Percentiles rank a stretch among this genome's conserved stretches.
Conservation (phyloP, 2,888 invertebrate genomes). For the Drosophila borealis region DNA sequence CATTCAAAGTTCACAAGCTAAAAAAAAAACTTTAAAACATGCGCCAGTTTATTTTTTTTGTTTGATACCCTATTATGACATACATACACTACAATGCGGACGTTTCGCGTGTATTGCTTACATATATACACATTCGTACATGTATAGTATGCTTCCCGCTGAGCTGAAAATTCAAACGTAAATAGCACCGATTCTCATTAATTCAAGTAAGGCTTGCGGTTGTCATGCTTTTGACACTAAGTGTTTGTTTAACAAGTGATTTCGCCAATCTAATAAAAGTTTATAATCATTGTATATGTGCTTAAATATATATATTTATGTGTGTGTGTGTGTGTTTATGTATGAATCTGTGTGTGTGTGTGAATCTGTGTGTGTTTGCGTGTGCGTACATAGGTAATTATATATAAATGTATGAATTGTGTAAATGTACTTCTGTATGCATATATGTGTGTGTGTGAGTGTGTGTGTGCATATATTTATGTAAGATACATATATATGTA, state of each 20-base stretch:
- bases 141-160: not conserved
- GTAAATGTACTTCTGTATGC: not conserved
- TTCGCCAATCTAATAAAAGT: not conserved
- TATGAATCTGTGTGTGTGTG: not conserved
- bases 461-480: too few relatives aligned
- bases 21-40: not conserved
- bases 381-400: not conserved
- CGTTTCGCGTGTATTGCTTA: too few relatives aligned
- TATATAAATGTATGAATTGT: not conserved
- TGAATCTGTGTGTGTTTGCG: not conserved
- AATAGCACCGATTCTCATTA: not conserved
- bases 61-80: constrained; percentile 5
- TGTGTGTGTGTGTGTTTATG: not conserved
- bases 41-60: constrained; percentile 2
- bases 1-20: constrained; percentile 10
- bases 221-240: not conserved
- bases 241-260: too few relatives aligned
- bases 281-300: not conserved
- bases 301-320: not conserved
- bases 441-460: not conserved
- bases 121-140: too few relatives aligned
- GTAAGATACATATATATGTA: too few relatives aligned
- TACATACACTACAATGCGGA: too few relatives aligned
- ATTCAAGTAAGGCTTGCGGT: not conserved
- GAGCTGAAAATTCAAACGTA: not conserved